Evolutionary conservation across 2,888 invertebrate species (phyloP).

Genomic region (Folsomia candida): DNA sequence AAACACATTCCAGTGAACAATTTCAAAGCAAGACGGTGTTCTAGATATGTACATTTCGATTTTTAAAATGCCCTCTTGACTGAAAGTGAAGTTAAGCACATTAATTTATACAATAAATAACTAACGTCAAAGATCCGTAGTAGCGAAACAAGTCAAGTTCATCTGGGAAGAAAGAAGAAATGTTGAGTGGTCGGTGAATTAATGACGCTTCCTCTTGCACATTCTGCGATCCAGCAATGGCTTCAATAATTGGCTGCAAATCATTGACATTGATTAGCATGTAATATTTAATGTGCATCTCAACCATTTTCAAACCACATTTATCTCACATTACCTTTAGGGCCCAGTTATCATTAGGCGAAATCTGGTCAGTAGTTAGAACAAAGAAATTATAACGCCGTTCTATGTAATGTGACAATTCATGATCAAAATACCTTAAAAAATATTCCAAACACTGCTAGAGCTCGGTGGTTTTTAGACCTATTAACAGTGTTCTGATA

Average conservation of each 20-base stretch:
- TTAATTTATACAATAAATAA: not conserved
- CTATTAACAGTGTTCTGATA: too few species aligned
- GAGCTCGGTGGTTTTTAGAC: conserved; percentile 38
- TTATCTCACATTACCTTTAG: too few species aligned
- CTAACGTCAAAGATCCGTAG: conserved; percentile 24
- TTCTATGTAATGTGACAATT: not conserved
- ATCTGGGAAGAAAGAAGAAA: conserved; percentile 42
- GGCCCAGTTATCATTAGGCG: conserved; percentile 37
- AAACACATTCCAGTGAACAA: conserved; percentile 42
- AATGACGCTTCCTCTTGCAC: conserved; percentile 3
- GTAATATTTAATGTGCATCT: too few species aligned
- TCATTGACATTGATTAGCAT: too few species aligned
- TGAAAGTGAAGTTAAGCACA: not conserved
- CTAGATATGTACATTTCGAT: not conserved
- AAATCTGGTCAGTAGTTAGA: conserved; percentile 23
- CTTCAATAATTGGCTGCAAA: conserved; percentile 33
- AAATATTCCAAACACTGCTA: conserved; percentile 50
- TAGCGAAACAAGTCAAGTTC: conserved; percentile 42
- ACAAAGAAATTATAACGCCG: not conserved
- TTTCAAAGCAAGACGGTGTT: conserved; percentile 40
- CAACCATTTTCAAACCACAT: too few species aligned
- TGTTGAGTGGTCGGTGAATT: conserved; percentile 30
- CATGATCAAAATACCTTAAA: conserved; percentile 36
- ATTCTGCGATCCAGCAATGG: conserved; percentile 19
- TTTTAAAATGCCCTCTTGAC: not conserved